Evolutionary conservation across 2,888 invertebrate genomes (phyloP).

Genomic region (Leucania comma): DNA sequence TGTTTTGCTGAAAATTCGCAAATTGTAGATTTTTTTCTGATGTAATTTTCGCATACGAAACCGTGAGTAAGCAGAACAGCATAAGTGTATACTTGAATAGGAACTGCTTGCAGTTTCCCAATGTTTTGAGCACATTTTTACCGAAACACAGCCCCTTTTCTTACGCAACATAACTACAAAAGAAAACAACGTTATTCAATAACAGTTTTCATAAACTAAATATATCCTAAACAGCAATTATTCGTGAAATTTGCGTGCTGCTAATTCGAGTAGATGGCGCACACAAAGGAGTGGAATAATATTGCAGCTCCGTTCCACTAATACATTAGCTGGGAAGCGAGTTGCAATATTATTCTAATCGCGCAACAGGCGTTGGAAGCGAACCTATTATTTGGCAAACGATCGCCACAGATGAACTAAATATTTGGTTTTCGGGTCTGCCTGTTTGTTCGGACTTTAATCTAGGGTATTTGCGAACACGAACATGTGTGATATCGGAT

Average conservation of each 20-base stretch:
- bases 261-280: slow-evolving; percentile 31
- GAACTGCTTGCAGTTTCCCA: background rate
- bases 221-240: slow-evolving; percentile 39
- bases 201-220: slow-evolving; percentile 34
- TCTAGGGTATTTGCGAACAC: slow-evolving; percentile 40
- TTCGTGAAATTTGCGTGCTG: slow-evolving; percentile 34
- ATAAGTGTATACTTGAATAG: background rate
- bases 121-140: slow-evolving; percentile 1
- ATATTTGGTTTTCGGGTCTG: slow-evolving; percentile 44
- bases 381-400: slow-evolving; percentile 49
- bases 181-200: slow-evolving; percentile 31
- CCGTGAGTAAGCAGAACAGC: background rate
- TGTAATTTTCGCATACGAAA: slow-evolving; percentile 4
- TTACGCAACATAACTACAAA: background rate
- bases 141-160: background rate
- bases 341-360: slow-evolving; percentile 61
- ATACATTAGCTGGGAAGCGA: slow-evolving; percentile 36
- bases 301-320: slow-evolving; percentile 53
- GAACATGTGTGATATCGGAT: slow-evolving; percentile 28
- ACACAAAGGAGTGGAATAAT: slow-evolving; percentile 33
- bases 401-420: slow-evolving; percentile 56
- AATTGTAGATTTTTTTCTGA: background rate
- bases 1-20: background rate
- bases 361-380: slow-evolving; percentile 35
- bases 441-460: slow-evolving; percentile 36